Conservation (phyloP, 2,888 invertebrate species). For the Girardia tigrina region DNA sequence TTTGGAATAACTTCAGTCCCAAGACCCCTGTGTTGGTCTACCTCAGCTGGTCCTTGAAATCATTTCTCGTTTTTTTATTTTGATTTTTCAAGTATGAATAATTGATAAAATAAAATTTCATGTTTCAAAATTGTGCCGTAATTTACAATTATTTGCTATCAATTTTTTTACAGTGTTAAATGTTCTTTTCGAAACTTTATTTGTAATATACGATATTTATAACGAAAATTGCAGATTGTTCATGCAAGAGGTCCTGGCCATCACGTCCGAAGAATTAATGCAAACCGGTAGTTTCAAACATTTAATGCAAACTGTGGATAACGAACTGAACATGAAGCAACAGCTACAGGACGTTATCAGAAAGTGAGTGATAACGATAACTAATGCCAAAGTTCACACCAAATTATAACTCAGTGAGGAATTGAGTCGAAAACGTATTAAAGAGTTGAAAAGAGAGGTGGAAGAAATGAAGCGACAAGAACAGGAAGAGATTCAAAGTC, state of each 20-base stretch:
- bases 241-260: conserved; percentile 44
- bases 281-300: conserved; percentile 43
- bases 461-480: conserved; percentile 46
- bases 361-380: conserved; percentile 25
- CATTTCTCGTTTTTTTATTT: no score
- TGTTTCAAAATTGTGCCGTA: no score
- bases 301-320: conserved; percentile 42
- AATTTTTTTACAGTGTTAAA: no score
- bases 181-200: no score
- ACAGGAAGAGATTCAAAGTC: conserved; percentile 44
- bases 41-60: no score
- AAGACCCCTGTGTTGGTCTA: no score
- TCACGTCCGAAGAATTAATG: conserved; percentile 44
- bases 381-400: not conserved
- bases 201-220: not conserved
- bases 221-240: conserved; percentile 41
- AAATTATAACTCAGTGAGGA: conserved; percentile 42
- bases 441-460: conserved; percentile 43
- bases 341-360: conserved; percentile 48
- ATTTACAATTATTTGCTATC: no score
- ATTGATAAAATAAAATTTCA: no score
- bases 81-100: no score
- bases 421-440: conserved; percentile 46
- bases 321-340: conserved; percentile 44
- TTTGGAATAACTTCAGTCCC: no score